Evolutionary conservation across 2,113 vertebrate genomes (phyloP).

Genomic region (Alexandromys fortis): DNA sequence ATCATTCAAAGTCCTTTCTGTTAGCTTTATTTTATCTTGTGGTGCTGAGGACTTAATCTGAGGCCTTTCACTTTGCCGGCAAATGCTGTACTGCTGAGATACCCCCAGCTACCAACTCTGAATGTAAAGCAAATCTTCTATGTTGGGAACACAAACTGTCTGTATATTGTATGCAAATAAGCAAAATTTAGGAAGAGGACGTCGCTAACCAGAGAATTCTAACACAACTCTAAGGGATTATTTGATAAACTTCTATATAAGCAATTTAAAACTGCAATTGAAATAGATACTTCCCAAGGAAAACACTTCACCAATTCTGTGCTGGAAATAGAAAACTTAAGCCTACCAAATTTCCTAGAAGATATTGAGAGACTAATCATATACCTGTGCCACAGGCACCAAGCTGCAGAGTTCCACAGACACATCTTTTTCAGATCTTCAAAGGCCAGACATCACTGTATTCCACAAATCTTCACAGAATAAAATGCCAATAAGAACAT

Average conservation of each 20-base stretch:
- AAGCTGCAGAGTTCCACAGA: too few relatives aligned
- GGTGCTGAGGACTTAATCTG: neutral
- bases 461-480: neutral
- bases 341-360: neutral
- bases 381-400: too few relatives aligned
- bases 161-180: neutral
- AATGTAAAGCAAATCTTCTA: neutral
- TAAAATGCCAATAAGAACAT: neutral
- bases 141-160: neutral
- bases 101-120: neutral
- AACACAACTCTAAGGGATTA: neutral
- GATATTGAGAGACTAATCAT: neutral
- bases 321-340: constrained; percentile 12
- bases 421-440: too few relatives aligned
- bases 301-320: neutral
- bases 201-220: neutral
- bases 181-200: neutral
- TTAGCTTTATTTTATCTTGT: neutral
- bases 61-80: neutral
- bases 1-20: neutral
- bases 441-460: too few relatives aligned
- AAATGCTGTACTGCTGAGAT: neutral
- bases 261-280: constrained; percentile 22
- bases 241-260: neutral
- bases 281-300: neutral